Evolutionary conservation across 2,113 vertebrate genomes (phyloP), one percentile per base, ranked within the genome.

Genomic region (Otolemur garnettii): DNA sequence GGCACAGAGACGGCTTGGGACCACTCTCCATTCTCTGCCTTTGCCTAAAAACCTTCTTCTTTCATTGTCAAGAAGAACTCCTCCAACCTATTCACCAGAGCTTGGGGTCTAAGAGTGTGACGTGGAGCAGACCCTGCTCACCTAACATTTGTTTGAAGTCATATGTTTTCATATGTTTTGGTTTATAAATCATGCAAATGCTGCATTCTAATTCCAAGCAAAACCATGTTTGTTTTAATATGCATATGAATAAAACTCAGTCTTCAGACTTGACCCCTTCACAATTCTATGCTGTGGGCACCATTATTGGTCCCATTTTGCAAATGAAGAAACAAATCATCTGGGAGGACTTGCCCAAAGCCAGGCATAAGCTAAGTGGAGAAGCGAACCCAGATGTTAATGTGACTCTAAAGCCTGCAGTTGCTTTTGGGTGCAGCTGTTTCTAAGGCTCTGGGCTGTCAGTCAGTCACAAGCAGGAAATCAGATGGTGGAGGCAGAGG

Each of bases 201-300:
- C 78, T 66, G 69, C 62, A 14, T 66, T 69, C 45, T 17, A 18
- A 33, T 42, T 66, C 33, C 85, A 84, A n/a, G 45, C 19, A 42
- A 9, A 59, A 21, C 21, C 7, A 24, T 21, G 19, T 80, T 57
- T 71, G 57, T 68, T 50, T 79, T 33, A 24, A 77, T 35, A 42
- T 15, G 53, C 24, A 19, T 22, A 1, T 22, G 45, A 94, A 26
- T 74, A 33, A 57, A 72, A 84, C 18, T 22, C 42, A 69, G 57
- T n/a, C 19, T 86, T 74, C 26, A 5, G 38, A 50, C 19, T 62
- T 64, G 1, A 1, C 7, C 11, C 4, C 19, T 12, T 66, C 55
- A 26, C n/a, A 66, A 6, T 2, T 21, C 75, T 1, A 28, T 0
- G 3, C 35, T 22, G 2, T 8, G 9, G 15, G 19, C 5, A 6